Base-by-base conservation (phyloP, 2,113 vertebrate genomes). In the Columba livia region DNA sequence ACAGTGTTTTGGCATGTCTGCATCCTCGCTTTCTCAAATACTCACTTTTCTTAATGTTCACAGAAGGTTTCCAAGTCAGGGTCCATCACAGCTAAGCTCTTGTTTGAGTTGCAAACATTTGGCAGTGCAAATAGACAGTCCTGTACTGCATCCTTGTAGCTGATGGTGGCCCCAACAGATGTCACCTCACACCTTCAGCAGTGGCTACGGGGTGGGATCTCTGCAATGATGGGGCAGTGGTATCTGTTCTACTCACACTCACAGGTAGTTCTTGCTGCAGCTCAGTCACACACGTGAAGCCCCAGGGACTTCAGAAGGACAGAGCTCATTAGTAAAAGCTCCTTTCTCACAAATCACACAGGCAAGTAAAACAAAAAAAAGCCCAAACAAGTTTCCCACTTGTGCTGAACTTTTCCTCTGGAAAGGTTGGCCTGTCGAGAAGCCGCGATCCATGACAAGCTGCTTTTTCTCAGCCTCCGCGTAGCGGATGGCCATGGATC, bases 351-450 rank as follows among this genome's bases (percentile, higher is more conserved):
- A 71, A 65, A 61, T 53, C 51, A 47, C 34, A 42, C 14, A 31
- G 20, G 65, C 18, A 78, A 88, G 42, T 9, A 0, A 48, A 54
- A 56, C 69, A 14, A 11, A 25, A 9, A 9, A 36, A 65, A 57
- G 29, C 7, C 10, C 53, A 21, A 81, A 32, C 28, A 82, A 81
- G 44, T 90, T 95, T 65, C 48, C 44, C 57, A 74, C 60, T 88
- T 92, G 12, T 84, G 64, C 64, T 80, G 90, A 95, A 92, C 77
- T 95, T 94, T 50, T 57, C 79, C 64, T 64, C 20, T 44, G 83
- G 19, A 86, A 96, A 96, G 92, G 75, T 10, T 92, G 94, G 36
- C 12, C 74, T 93, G 86, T 17, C 7, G 2, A 32, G 85, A 67
- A 75, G 88, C 85, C 51, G 32, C 3, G 6, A 81, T 90, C 94